Evolutionary conservation across 2,888 invertebrate genomes (phyloP).

Genomic region (Neria commutata): DNA sequence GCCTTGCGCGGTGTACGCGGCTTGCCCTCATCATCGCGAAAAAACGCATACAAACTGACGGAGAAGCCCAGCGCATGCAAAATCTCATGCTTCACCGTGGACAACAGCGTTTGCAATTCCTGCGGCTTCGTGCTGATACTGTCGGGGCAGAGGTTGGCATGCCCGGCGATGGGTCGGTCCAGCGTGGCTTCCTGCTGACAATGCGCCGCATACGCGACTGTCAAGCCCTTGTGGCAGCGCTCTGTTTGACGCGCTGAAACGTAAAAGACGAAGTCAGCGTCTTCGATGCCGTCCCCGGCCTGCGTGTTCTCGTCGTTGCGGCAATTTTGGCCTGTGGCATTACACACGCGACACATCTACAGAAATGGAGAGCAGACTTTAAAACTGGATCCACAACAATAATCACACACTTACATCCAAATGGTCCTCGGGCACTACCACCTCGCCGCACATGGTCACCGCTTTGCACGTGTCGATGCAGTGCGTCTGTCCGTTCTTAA

Average conservation of each 20-base stretch:
- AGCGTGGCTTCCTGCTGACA: conserved; percentile 94
- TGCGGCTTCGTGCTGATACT: conserved; percentile 90
- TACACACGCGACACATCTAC: conserved; percentile 85
- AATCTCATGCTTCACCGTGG: conserved; percentile 98
- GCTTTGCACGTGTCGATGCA: conserved; percentile 84
- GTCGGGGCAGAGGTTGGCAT: conserved; percentile 96
- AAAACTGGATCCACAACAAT: not conserved
- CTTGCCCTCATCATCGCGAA: conserved; percentile 83
- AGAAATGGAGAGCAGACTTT: not conserved
- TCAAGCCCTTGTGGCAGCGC: conserved; percentile 87
- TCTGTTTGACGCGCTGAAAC: conserved; percentile 94
- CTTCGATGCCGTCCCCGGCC: conserved; percentile 72
- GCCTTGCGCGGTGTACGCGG: conserved; percentile 81
- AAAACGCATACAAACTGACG: conserved; percentile 93
- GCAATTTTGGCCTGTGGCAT: conserved; percentile 85
- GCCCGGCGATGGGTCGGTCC: conserved; percentile 98
- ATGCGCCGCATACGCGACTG: conserved; percentile 97
- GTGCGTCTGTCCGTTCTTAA: conserved; percentile 81
- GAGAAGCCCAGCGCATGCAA: conserved; percentile 97
- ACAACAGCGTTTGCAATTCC: conserved; percentile 87
- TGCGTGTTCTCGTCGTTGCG: conserved; percentile 65
- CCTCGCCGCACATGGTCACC: conserved; percentile 95
- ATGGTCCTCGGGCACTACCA: conserved; percentile 89
- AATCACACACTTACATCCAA: conserved; percentile 75
- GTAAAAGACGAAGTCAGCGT: conserved; percentile 95